phyloP scores from a whole-genome alignment of 2,888 invertebrate genomes.

The Acrobasis consociella region DNA sequence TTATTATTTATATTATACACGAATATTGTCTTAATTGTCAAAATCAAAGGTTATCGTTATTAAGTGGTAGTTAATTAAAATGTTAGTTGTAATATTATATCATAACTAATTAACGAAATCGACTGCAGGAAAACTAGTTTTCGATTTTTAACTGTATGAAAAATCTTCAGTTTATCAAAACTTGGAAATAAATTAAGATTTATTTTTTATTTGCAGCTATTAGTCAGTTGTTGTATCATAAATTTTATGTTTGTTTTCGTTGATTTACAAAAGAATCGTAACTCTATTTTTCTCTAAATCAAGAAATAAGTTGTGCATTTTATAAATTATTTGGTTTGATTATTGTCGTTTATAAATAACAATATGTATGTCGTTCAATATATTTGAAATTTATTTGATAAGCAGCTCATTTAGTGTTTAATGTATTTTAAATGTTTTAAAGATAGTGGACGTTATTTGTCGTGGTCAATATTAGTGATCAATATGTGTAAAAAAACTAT shows the following conservation, averaged over 20 bases:
- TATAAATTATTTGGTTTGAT: background rate
- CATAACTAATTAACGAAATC: background rate
- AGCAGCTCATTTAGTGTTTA: background rate
- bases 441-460: background rate
- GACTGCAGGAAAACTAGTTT: background rate
- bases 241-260: no score
- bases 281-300: no score
- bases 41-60: background rate
- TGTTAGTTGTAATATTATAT: background rate
- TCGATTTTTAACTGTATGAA: background rate
- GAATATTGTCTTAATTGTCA: background rate
- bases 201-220: no score
- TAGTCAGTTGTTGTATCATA: no score
- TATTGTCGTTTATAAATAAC: background rate
- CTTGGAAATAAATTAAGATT: no score
- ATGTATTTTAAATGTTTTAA: slow-evolving; percentile 10
- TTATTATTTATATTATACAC: no score
- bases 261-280: no score
- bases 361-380: background rate
- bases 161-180: background rate
- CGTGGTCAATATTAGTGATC: slow-evolving; percentile 10
- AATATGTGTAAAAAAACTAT: slow-evolving; percentile 4
- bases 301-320: background rate
- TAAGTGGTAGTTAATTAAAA: background rate
- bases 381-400: background rate